Conservation (phyloP, 2,888 invertebrate genomes). For the Pristionchus fissidentatus region DNA sequence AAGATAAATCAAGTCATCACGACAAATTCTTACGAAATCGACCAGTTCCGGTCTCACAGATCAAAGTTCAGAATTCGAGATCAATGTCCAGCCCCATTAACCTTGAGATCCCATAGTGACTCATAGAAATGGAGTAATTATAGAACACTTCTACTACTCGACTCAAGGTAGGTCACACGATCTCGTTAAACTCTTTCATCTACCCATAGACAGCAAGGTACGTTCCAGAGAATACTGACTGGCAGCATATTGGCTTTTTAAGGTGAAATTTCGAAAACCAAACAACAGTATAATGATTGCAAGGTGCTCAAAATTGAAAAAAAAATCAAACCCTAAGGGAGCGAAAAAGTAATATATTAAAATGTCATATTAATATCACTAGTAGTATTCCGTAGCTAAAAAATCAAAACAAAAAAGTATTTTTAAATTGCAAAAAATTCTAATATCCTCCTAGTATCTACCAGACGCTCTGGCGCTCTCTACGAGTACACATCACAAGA, state of each 20-base stretch:
- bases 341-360: too few relatives aligned
- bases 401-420: too few relatives aligned
- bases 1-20: slow-evolving; percentile 17
- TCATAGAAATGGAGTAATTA: slow-evolving; percentile 3
- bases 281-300: too few relatives aligned
- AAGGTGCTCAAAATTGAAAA: too few relatives aligned
- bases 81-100: not conserved
- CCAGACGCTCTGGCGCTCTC: not conserved
- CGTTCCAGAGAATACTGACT: too few relatives aligned
- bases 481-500: not conserved
- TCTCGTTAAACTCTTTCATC: not conserved
- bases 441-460: too few relatives aligned
- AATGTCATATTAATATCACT: too few relatives aligned
- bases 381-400: too few relatives aligned
- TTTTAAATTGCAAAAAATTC: too few relatives aligned
- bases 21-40: not conserved
- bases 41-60: not conserved
- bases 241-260: too few relatives aligned
- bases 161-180: slow-evolving; percentile 1
- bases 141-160: slow-evolving; percentile 25
- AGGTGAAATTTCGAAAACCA: too few relatives aligned
- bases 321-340: too few relatives aligned
- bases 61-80: not conserved
- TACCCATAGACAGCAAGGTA: not conserved
- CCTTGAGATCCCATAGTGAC: slow-evolving; percentile 7